Base-by-base conservation (phyloP, 2,888 invertebrate species). In the Drosophila buzzatii region DNA sequence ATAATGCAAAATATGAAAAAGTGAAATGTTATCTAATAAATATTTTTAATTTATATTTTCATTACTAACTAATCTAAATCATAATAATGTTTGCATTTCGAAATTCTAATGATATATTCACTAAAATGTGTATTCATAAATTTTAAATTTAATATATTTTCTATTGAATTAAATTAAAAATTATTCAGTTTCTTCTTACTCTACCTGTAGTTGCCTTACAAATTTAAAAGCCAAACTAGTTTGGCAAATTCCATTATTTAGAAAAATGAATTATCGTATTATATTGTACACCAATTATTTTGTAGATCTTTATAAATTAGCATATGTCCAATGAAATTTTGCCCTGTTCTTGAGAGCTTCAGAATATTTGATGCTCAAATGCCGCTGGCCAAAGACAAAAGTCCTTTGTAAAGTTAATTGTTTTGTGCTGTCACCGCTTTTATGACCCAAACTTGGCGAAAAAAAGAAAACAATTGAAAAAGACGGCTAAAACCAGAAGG, bases 381-480 rank as follows among this genome's bases (percentile, higher is more conserved):
- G 41, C 14, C 55, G 18, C 20, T 59, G 70, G 49, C 52, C 37
- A 10, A 23, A 23, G 62, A 23, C 65, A 42, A 72, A 66, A 56
- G 53, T 66, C 61, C 65, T 79, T 82, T 83, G 51, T 53, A 27
- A 51, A 53, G 58, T 64, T 44, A 56, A 63, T 62, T 57, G 61
- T 35, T 58, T 57, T 42, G 37, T 27, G 55, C 55, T n/a, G 23
- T 51, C 45, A 53, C 51, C 59, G 45, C 33, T 73, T 71, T 65
- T 67, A 62, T 58, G 62, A 20, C 41, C 41, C 41, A 58, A 71
- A 75, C 61, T 64, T 66, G 63, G 64, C 12, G 31, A 49, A 16
- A 39, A 39, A 39, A n/a, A 9, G 7, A 35, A 63, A 71, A 67
- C 65, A 71, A 62, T 66, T 58, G 68, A 41, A 31, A 23, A 45